phyloP scores from a whole-genome alignment of 2,113 vertebrate genomes.

The Larimichthys polyactis region DNA sequence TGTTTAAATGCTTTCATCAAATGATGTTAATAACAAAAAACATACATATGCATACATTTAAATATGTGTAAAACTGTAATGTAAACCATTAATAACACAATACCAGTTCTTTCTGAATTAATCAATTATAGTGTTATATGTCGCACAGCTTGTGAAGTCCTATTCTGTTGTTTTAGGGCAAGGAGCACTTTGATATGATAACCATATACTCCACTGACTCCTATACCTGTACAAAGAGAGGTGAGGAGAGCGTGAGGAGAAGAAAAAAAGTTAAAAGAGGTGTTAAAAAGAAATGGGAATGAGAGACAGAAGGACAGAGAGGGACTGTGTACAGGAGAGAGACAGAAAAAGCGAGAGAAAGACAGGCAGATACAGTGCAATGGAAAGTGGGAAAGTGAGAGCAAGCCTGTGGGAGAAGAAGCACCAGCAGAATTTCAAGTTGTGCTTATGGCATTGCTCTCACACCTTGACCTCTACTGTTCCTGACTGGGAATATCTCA shows the following conservation, averaged over 20 bases:
- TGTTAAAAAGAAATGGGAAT: slow-evolving; percentile 66
- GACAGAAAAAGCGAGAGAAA: slow-evolving; percentile 9
- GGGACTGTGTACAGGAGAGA: slow-evolving; percentile 44
- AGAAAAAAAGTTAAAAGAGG: slow-evolving; percentile 29
- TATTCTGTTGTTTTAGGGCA: not conserved
- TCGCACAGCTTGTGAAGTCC: not conserved
- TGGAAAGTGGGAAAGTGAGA: slow-evolving; percentile 49
- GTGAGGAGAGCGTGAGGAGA: not conserved
- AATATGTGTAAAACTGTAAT: not conserved
- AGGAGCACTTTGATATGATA: not conserved
- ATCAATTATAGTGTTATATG: slow-evolving; percentile 1
- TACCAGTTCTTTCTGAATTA: not conserved
- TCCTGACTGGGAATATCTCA: slow-evolving; percentile 68
- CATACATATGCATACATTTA: not conserved
- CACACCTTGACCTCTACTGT: slow-evolving; percentile 72
- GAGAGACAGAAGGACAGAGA: slow-evolving; percentile 14
- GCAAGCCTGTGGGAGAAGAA: slow-evolving; percentile 53
- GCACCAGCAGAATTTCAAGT: slow-evolving; percentile 70
- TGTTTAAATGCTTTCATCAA: not conserved
- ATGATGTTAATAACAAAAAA: not conserved
- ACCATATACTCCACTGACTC: slow-evolving; percentile 15
- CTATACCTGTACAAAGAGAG: slow-evolving; percentile 12
- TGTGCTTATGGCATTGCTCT: slow-evolving; percentile 53
- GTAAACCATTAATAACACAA: not conserved
- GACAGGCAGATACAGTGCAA: slow-evolving; percentile 25